Base-by-base conservation (phyloP, 1,140 invertebrate species). In the Tetramorium alpestre region DNA sequence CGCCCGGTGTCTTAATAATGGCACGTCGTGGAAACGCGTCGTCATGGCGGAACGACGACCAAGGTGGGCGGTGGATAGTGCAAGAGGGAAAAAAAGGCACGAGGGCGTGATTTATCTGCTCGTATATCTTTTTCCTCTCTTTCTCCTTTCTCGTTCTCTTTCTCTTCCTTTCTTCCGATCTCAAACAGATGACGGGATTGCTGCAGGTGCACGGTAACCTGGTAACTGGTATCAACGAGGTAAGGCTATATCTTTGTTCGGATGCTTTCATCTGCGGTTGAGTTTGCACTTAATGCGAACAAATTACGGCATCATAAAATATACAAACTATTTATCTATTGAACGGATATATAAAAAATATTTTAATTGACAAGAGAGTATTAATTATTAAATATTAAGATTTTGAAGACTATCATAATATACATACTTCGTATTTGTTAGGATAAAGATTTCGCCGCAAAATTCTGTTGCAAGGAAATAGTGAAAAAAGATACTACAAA, bases 1-100 rank as follows among this genome's bases (percentile, higher is more conserved):
- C 84, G 78, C 77, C 84, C 60, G 49, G 90, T 82, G 87, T 90
- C 90, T 91, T 91, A 91, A 91, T 90, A 91, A 91, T 87, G 87
- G 85, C 73, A 85, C 73, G 70, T 85, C 87, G 82, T 84, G 56
- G 87, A 87, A 89, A 85, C 54, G 88, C 86, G 84, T 44, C 87
- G 87, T 90, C 89, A 90, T 87, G 87, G 76, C 64, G 16, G 75
- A 56, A 77, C 69, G 67, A 47, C 78, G 86, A 86, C 65, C n/a
- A 70, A 67, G 62, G 69, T 49, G 65, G 76, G 72, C 64, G 65
- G 67, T 16, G n/a, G 73, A 51, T 54, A 25, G 28, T 58, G 78
- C 60, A 49, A 88, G 75, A 86, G 58, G 65, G 77, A 80, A 78
- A 82, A 80, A 76, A 72, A 62, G 60, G 60, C 70, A 65, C 72